Percentiles rank a stretch among this genome's conserved stretches.
phyloP scores from a whole-genome alignment of 1,140 invertebrate species.

The Conus ventricosus region DNA sequence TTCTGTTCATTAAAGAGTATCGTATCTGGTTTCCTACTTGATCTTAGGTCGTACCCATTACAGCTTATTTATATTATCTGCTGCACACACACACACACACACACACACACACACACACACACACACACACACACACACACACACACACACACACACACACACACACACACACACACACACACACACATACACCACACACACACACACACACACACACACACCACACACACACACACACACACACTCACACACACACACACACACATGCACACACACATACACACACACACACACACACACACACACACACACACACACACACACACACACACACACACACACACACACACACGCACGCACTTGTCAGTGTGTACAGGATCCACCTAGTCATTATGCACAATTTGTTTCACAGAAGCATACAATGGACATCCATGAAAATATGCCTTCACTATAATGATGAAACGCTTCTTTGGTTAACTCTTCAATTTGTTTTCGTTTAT shows the following conservation, averaged over 20 bases:
- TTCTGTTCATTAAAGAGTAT: background rate
- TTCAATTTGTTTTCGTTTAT: too few relatives aligned
- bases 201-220: background rate
- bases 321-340: conserved; percentile 11
- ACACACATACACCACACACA: background rate
- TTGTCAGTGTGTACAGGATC: background rate
- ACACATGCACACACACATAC: background rate
- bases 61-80: too few relatives aligned
- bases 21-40: background rate
- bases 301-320: background rate
- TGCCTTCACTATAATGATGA: background rate
- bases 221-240: background rate
- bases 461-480: background rate
- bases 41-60: background rate
- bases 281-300: background rate
- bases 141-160: background rate
- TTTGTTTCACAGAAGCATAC: background rate
- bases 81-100: too few relatives aligned
- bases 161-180: background rate
- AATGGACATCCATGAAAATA: background rate
- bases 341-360: background rate
- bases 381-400: background rate
- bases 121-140: background rate
- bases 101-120: too few relatives aligned
- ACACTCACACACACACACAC: background rate